Percentiles rank a stretch among this genome's conserved stretches.
Evolutionary conservation across 2,113 vertebrate genomes (phyloP).

Genomic region (Centropus bengalensis): DNA sequence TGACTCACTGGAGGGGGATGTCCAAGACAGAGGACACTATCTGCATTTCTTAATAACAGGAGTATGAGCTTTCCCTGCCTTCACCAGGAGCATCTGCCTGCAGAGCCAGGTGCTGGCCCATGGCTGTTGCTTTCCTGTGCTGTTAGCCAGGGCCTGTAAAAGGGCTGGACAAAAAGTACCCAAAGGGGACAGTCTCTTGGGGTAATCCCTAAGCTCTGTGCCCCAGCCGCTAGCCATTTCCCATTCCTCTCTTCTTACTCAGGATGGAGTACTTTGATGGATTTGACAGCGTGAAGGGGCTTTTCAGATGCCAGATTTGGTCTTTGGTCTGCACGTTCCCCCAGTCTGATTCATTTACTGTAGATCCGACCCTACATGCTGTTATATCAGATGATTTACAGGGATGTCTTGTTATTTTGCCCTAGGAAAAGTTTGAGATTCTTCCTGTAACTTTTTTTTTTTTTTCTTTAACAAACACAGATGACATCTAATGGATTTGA

Average conservation of each 20-base stretch:
- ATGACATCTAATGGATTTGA: background rate
- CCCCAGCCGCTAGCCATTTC: fast-evolving
- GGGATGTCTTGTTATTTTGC: background rate
- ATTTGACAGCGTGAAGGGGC: background rate
- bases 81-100: background rate
- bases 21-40: background rate
- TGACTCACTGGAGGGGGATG: background rate
- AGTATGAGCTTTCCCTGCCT: background rate
- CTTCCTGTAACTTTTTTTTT: background rate
- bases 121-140: background rate
- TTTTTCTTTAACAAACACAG: background rate
- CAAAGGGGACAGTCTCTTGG: fast-evolving
- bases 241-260: background rate
- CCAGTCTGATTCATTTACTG: background rate
- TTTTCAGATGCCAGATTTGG: background rate
- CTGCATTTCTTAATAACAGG: background rate
- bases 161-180: background rate
- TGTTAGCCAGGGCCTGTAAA: background rate
- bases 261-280: background rate
- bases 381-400: background rate
- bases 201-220: fast-evolving
- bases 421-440: background rate
- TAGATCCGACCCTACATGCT: background rate
- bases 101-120: background rate
- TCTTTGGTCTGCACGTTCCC: background rate